Evolutionary conservation across 2,888 invertebrate species (phyloP).

Genomic region (Julus scandinavius): DNA sequence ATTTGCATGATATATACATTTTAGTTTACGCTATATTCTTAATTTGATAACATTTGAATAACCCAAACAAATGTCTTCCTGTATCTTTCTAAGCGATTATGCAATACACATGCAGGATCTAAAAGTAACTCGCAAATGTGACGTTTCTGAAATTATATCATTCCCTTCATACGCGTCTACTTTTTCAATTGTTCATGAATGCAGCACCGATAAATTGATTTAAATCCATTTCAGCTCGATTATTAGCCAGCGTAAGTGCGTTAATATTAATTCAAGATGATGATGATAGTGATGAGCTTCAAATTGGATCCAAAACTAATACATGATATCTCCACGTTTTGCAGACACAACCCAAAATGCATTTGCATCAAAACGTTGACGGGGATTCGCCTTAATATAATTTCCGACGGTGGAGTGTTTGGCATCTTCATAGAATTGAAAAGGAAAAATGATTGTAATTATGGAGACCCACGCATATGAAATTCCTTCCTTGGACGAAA

Average conservation of each 20-base stretch:
- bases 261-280: slow-evolving; percentile 45
- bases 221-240: slow-evolving; percentile 26
- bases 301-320: slow-evolving; percentile 13
- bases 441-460: slow-evolving; percentile 22
- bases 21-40: no score
- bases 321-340: neutral
- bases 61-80: neutral
- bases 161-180: neutral
- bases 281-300: slow-evolving; percentile 27
- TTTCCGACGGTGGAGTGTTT: neutral
- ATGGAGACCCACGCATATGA: neutral
- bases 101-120: neutral
- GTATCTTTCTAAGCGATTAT: neutral
- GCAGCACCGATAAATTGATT: neutral
- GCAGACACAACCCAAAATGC: neutral
- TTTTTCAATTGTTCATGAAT: neutral
- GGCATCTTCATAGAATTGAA: slow-evolving; percentile 17
- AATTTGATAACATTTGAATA: neutral
- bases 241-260: neutral
- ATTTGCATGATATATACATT: no score
- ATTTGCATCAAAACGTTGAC: slow-evolving; percentile 40
- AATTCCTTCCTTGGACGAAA: neutral
- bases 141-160: neutral
- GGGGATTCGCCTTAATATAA: neutral
- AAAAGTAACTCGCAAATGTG: neutral